A percentile compares a stretch with the other conserved stretches of the same genome.
Conservation (phyloP, 2,797 vertebrate genomes). For the Semaprochilodus insignis region DNA sequence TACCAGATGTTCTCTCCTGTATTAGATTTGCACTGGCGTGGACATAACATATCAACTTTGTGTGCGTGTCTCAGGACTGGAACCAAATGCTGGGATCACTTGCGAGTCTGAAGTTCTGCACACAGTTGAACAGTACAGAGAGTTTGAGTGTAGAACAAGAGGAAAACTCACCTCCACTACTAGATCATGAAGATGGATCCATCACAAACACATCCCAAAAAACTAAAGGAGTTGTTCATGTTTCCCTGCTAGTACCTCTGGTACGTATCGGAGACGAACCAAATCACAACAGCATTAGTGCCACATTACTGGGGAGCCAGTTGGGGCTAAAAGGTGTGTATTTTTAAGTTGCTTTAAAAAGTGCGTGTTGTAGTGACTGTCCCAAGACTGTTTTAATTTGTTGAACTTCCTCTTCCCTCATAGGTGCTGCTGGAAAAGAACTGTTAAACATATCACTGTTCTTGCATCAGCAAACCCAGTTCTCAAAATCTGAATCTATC, state of each 20-base stretch:
- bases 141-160: conserved; percentile 19
- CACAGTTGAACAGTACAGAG: conserved; percentile 43
- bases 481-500: conserved; percentile 16
- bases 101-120: conserved; percentile 73
- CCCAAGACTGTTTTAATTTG: no score
- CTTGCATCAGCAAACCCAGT: conserved; percentile 31
- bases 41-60: not conserved
- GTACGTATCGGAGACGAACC: conserved; percentile 48
- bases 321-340: conserved; percentile 74
- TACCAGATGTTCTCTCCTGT: conserved; percentile 13
- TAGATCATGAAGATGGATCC: conserved; percentile 38
- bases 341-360: conserved; percentile 9
- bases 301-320: conserved; percentile 68
- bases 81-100: conserved; percentile 76
- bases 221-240: conserved; percentile 35
- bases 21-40: not conserved
- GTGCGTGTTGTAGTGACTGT: not conserved
- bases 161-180: conserved; percentile 46
- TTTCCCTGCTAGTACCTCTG: conserved; percentile 73
- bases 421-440: conserved; percentile 64
- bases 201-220: conserved; percentile 40
- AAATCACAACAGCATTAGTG: conserved; percentile 56
- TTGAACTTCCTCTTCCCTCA: conserved; percentile 29
- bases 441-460: conserved; percentile 61
- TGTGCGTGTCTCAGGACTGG: conserved; percentile 75